Percentiles rank a stretch among this genome's conserved stretches.
phyloP scores from a whole-genome alignment of 2,888 invertebrate species.

The Zaprionus lineosus region DNA sequence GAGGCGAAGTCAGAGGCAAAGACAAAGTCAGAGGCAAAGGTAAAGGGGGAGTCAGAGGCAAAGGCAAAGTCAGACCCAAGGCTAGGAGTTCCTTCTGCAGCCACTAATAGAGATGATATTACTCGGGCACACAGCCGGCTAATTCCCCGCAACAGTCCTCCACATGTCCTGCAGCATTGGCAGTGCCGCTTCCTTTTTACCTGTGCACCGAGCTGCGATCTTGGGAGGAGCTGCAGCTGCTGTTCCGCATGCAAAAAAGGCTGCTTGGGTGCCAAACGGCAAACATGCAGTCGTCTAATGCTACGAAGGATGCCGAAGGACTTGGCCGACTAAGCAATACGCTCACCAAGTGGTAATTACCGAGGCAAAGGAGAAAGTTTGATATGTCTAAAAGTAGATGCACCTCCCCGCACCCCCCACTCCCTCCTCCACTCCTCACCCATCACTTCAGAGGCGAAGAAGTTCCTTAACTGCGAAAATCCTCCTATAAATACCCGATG shows the following conservation, averaged over 20 bases:
- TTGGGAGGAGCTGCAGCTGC: slow-evolving; percentile 49
- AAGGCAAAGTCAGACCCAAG: too few species aligned
- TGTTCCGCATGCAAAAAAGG: slow-evolving; percentile 61
- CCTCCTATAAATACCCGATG: too few species aligned
- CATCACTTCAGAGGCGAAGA: too few species aligned
- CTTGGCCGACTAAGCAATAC: slow-evolving; percentile 8
- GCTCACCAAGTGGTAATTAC: background rate
- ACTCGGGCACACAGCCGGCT: slow-evolving; percentile 56
- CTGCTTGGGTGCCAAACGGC: slow-evolving; percentile 54
- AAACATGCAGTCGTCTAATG: slow-evolving; percentile 42
- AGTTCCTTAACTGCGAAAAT: too few species aligned
- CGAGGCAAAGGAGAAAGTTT: too few species aligned
- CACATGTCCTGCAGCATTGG: too few species aligned
- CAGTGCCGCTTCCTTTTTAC: slow-evolving; percentile 1
- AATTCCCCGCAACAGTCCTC: slow-evolving; percentile 47
- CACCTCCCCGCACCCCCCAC: too few species aligned
- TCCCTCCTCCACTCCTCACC: too few species aligned
- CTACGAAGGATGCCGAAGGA: background rate
- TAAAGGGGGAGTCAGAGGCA: too few species aligned
- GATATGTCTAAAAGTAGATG: too few species aligned
- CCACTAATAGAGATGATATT: slow-evolving; percentile 72
- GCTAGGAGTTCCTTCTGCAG: slow-evolving; percentile 21
- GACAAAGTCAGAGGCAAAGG: too few species aligned
- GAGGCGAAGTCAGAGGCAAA: too few species aligned
- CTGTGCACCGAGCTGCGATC: slow-evolving; percentile 40